These are phyloP conservation scores for Plutomurus gul DNA, from an alignment of 1,140 invertebrate genomes.

Conservation along the genomic window DNA sequence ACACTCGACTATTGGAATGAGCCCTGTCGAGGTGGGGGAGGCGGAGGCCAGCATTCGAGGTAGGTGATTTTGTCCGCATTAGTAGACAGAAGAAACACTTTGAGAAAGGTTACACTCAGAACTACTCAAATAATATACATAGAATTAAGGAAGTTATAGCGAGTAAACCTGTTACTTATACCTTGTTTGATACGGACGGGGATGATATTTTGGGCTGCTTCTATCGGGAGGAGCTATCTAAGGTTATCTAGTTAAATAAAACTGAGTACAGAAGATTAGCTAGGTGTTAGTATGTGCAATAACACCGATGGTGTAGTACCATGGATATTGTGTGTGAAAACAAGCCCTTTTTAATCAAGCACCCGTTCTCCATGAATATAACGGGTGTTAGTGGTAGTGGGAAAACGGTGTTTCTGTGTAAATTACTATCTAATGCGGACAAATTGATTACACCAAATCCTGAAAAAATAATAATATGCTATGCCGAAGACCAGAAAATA, in stretches of 20 bases:
- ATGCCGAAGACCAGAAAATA: not conserved
- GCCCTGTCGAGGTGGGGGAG: not conserved
- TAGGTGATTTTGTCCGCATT: slow-evolving; percentile 2
- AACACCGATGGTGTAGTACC: not conserved
- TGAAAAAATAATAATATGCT: not conserved
- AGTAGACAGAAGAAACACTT: not conserved
- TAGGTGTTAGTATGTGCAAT: not conserved
- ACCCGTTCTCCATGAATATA: not conserved
- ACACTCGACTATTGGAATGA: not conserved
- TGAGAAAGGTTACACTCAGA: slow-evolving; percentile 12
- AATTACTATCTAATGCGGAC: not conserved
- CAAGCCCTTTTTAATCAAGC: not conserved
- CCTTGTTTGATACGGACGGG: not conserved
- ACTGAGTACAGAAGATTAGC: too few species aligned
- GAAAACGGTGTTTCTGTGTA: not conserved
- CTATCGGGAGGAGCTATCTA: not conserved
- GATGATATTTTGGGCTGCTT: not conserved
- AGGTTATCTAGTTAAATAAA: not conserved
- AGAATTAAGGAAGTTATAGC: not conserved
- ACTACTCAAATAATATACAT: not conserved
- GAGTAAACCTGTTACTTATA: not conserved
- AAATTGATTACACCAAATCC: not conserved
- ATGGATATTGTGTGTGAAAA: not conserved
- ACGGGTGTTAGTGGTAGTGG: not conserved
- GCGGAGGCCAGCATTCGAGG: not conserved